Percentiles rank a stretch among this genome's conserved stretches.
These are phyloP conservation scores for Halichoeres trimaculatus DNA, from an alignment of 2,113 vertebrate genomes.

Conservation along the genomic window DNA sequence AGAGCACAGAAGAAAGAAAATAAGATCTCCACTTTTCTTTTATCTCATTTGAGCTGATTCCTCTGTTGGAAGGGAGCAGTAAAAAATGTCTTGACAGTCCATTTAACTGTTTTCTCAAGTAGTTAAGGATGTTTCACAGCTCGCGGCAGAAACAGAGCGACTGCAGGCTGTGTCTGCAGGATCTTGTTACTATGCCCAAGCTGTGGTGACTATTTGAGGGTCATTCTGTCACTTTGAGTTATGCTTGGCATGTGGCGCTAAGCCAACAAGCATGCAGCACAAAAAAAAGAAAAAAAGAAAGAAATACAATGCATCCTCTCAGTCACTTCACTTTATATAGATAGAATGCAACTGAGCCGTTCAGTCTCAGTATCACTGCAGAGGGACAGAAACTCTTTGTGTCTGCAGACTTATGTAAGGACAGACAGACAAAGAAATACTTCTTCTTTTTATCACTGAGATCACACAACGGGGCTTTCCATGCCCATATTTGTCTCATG, in stretches of 20 bases:
- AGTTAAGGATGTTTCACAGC: slow-evolving; percentile 38
- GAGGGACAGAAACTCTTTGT: slow-evolving; percentile 5
- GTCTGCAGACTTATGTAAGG: slow-evolving; percentile 2
- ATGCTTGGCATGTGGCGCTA: slow-evolving; percentile 67
- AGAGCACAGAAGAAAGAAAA: neutral
- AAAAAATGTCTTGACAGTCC: neutral
- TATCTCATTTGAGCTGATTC: neutral
- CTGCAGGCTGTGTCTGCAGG: slow-evolving; percentile 43
- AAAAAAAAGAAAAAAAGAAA: slow-evolving; percentile 21
- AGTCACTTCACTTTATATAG: slow-evolving; percentile 48
- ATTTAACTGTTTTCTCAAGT: slow-evolving; percentile 25
- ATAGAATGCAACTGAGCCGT: slow-evolving; percentile 34
- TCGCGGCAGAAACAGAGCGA: slow-evolving; percentile 4
- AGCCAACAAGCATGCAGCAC: slow-evolving; percentile 60
- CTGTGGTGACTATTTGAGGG: slow-evolving; percentile 66
- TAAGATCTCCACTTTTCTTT: neutral
- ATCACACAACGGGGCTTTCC: neutral
- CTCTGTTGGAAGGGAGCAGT: neutral
- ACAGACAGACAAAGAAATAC: neutral
- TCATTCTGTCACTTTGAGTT: slow-evolving; percentile 76
- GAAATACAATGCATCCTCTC: slow-evolving; percentile 55
- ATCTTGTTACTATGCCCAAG: slow-evolving; percentile 67
- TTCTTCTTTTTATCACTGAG: neutral
- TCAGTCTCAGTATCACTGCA: neutral
- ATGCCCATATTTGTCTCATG: neutral